Evolutionary conservation across 1,140 invertebrate species (phyloP), one percentile per base, ranked within the genome.

Genomic region (Dinothrombium tinctorium): DNA sequence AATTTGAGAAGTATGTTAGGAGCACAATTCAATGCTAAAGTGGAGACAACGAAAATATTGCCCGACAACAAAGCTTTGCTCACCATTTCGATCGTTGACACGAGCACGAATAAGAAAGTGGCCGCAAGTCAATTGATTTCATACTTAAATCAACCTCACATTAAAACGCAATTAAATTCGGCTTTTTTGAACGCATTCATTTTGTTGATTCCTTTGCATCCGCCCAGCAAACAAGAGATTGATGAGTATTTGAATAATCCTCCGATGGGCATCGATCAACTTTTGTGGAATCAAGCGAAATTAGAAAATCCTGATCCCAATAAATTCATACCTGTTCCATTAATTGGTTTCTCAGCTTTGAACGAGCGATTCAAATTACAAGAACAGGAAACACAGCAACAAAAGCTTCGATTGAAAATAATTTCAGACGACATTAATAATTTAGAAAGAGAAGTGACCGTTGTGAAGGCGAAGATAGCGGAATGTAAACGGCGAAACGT

Each of bases 281-380:
- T 62, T 19, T 45, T 67, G 28, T 68, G 66, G 66, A 54, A 64
- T 52, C 82, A 90, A 57, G 86, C 86, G 0, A 82, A 86, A 54
- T 56, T 75, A 20, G 83, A 92, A 52, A 95, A 94, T 62, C 87
- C 86, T 0, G 76, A 92, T 60, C 69, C 80, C 7, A 69, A 71
- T 23, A 72, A 74, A 49, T 79, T 86, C 40, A 76, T 92, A 51
- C 86, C 86, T 0, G 76, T 87, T 3, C 81, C 86, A 2, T 77
- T 94, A 57, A 71, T 92, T 46, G 87, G 89, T 1, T 90, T 92
- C 51, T 63, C 66, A 33, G 71, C 81, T 57, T 65, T 89, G 0
- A 78, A 84, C 52, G 71, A 73, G 56, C 66, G 86, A 24, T 66
- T 82, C n/a, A 69, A 76, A 39, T 74, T 72, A 47, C 79, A 61